Base-by-base conservation (phyloP, 2,113 vertebrate species). In the Phalacrocorax carbo region DNA sequence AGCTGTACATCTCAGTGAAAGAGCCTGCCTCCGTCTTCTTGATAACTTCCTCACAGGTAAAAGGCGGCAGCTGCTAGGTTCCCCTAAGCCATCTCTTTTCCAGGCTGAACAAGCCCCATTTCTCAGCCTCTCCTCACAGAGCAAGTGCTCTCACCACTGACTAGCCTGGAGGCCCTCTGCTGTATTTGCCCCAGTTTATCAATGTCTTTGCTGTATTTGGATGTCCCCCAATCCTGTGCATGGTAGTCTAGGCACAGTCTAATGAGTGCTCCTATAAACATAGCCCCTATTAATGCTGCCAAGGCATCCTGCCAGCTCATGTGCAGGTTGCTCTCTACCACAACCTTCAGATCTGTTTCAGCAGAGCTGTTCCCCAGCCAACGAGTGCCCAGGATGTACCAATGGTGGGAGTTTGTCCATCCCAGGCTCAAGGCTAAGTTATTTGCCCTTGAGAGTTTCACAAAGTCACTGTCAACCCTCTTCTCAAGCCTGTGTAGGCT, bases 321-420 rank as follows among this genome's bases (percentile, higher is more conserved):
- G 0, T 10, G 13, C 57, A 40, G 73, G 36, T 80, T 61, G 14
- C 78, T 40, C n/a, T 27, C 64, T 57, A 38, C n/a, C 9, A 7
- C 2, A 9, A 68, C 42, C 66, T 36, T 21, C 62, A 69, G 7
- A 8, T 48, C 30, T 60, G 26, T 13, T 57, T n/a, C 64, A 84
- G 82, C 30, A 78, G 42, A 85, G 36, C 40, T 52, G 40, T 40
- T 69, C 6, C 13, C 40, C 60, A 84, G 21, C 22, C 49, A 66
- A 10, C 0, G 0, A 58, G 51, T 15, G 27, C 46, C 51, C 55
- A 62, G 27, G 36, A 58, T 26, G 57, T 36, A 71, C 27, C 1
- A 0, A 30, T 22, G 20, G 34, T 4, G 0, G 0, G 22, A 84
- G 11, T 69, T 26, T 40, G 51, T 32, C 82, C 52, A 57, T 14